Evolutionary conservation across 2,797 vertebrate species (phyloP), one percentile per base, ranked within the genome.

Genomic region (Microctenopoma lineatum): DNA sequence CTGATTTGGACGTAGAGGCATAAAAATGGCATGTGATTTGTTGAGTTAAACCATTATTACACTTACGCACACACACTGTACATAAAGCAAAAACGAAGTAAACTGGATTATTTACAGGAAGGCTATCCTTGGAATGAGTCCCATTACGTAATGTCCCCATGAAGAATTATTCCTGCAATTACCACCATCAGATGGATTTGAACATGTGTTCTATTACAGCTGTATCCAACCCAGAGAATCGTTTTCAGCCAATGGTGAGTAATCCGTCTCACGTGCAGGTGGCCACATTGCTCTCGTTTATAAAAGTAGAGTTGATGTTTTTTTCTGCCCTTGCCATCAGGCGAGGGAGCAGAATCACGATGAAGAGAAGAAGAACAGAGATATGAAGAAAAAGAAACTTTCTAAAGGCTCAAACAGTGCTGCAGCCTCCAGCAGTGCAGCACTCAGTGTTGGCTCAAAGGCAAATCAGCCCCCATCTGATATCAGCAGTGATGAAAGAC

Each of bases 71-170:
- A 83, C 73, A 77, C 69, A 64, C 51, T 38, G 46, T 42, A 86
- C 81, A 74, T 38, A 70, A 67, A 44, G 38, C 32, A 4, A 56
- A 36, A 48, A 18, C 29, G 5, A 7, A 21, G 21, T 21, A 21
- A 21, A 21, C 21, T 21, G 12, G 38, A 45, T 42, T 88, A 88
- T 88, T 85, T 80, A 90, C 90, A 91, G 13, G 50, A 69, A 44
- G 47, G 61, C 64, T 39, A 38, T 64, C 64, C 44, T 42, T 7
- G 32, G 11, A 12, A 25, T 12, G 38, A 34, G 14, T n/a, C 18
- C 7, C 29, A 39, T 34, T 25, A 16, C 27, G n/a, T 5, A 46
- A 26, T 4, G 11, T 57, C 38, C 63, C 13, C 7, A 1, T 44
- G 61, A 47, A 48, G 46, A 38, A 27, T 27, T 27, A n/a, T 25